Evolutionary conservation across 2,797 vertebrate species (phyloP).

Genomic region (Typhlichthys subterraneus): DNA sequence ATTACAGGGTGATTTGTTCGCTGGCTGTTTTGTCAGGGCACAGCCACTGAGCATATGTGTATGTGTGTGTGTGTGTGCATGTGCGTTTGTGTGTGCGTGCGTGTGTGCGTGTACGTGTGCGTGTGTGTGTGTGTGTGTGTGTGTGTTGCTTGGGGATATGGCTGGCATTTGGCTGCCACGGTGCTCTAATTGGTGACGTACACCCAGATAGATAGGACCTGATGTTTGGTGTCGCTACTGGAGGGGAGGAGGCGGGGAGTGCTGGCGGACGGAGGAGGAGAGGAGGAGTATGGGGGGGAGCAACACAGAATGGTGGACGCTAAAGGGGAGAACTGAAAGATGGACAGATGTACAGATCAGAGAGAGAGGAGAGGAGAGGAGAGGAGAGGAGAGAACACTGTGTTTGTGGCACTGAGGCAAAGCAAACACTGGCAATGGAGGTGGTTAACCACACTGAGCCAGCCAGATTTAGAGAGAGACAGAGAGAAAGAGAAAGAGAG

Average conservation of each 20-base stretch:
- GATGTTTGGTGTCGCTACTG: slow-evolving; percentile 86
- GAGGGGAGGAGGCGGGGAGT: slow-evolving; percentile 37
- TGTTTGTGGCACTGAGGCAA: not conserved
- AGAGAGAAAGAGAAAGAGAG: not conserved
- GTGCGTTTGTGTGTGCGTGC: slow-evolving; percentile 7
- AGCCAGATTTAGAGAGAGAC: not conserved
- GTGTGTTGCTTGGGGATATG: slow-evolving; percentile 91
- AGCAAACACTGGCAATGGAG: not conserved
- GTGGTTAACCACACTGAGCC: not conserved
- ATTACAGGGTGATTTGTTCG: slow-evolving; percentile 98
- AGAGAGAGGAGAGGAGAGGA: not conserved
- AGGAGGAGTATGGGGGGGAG: not conserved
- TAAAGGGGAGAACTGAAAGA: not conserved
- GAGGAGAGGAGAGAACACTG: not conserved
- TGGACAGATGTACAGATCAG: not conserved
- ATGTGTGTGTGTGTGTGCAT: slow-evolving; percentile 1
- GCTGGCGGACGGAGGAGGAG: not conserved
- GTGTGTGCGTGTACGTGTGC: not conserved
- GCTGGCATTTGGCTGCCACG: slow-evolving; percentile 98
- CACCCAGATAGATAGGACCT: slow-evolving; percentile 99
- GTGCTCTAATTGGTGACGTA: slow-evolving; percentile 99
- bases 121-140: slow-evolving; percentile 28
- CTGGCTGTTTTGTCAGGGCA: slow-evolving; percentile 89
- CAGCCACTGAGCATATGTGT: slow-evolving; percentile 54
- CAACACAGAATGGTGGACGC: not conserved